Evolutionary conservation across 2,113 vertebrate genomes (phyloP), one percentile per base, ranked within the genome.

Genomic region (Peromyscus californicus): DNA sequence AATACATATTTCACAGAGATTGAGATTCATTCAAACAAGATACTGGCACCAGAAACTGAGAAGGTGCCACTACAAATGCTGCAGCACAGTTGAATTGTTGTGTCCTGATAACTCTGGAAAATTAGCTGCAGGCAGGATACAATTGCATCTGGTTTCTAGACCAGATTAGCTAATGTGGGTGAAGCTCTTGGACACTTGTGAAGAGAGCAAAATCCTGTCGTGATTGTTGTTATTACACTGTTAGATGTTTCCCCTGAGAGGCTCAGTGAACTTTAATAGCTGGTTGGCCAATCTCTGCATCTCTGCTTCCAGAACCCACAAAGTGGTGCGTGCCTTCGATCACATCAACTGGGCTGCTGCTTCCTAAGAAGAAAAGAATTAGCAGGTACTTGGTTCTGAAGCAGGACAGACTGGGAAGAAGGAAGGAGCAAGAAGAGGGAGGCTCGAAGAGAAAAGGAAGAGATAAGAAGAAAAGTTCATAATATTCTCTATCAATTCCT

Each of bases 41-140:
- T 16, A 8, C n/a, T n/a, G 1, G 15, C n/a, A n/a, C 11, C 29
- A 3, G 59, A 83, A n/a, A 75, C 21, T 84, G 90, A 89, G 65
- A 96, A 67, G 36, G 22, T 90, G 39, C 48, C 75, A 33, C 36
- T 57, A 4, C 42, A 70, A 89, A 82, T 91, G 61, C 45, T 89
- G 42, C 51, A 82, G 69, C 67, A 51, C 72, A 42, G 51, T 8
- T 11, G n/a, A 90, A 82, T 91, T 94, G 76, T 42, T 92, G 45
- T 67, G 74, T 82, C 61, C 91, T 67, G 57, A 92, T 69, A 85
- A 80, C 31, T 75, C 79, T 85, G 74, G 88, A 67, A 90, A 96
- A 88, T 65, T 29, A 87, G 51, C 87, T 45, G 39, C 0, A 3
- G n/a, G 42, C 13, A 75, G 78, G 26, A 45, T 59, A 29, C 29